Base-by-base conservation (phyloP, 2,797 vertebrate genomes). In the Poeciliopsis gracilis region DNA sequence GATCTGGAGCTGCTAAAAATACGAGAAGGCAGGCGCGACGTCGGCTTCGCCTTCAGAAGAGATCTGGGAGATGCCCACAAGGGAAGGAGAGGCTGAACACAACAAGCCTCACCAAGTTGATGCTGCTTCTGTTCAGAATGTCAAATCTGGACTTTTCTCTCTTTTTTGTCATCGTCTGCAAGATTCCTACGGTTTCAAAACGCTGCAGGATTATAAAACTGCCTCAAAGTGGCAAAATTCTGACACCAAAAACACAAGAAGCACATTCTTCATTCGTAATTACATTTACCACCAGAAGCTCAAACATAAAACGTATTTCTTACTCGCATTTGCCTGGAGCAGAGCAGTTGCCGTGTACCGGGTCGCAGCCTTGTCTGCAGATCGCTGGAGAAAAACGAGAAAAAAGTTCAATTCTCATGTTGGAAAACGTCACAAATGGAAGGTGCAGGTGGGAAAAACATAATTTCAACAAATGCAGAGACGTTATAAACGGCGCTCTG, bases 311-410 rank as follows among this genome's bases (percentile, higher is more conserved):
- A 12, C 36, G 8, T 49, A 9, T 5, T 71, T 92, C 97, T 97
- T 97, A 99, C 98, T 88, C 97, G 97, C 98, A 99, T 80, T 97
- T 96, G 76, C 98, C 98, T 0, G 98, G 98, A 84, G 92, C 90
- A 0, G 84, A 57, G 87, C 98, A 99, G 79, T 94, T 90, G 61
- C 97, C 98, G 10, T 97, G 97, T 86, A 97, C 92, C 92, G 97
- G 95, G 94, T 97, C 96, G 91, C 98, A 99, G 80, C 98, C 98
- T 92, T 97, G 98, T 88, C 96, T 98, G 93, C 98, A 99, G 91
- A 98, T 97, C 0, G 98, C 98, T 99, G 86, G 28, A 71, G 33
- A 67, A 75, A 38, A 59, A 82, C 46, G 16, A 51, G 43, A 43
- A 51, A 69, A 1, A 33, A 15, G 11, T 15, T 41, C 11, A 7